Evolutionary conservation across 1,140 invertebrate genomes (phyloP).

Genomic region (Diorhabda elongata): DNA sequence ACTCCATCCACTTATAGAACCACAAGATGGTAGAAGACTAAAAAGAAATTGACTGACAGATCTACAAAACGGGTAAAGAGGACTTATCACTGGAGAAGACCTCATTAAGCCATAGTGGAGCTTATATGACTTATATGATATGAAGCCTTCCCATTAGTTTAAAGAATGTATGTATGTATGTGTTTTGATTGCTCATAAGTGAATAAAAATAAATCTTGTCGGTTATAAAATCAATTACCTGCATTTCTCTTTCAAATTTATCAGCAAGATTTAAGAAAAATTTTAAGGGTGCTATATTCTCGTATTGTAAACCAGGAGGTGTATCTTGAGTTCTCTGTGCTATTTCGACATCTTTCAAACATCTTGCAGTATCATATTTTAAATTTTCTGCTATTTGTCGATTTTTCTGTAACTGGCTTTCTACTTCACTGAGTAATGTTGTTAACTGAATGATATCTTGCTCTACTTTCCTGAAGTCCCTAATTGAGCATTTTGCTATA

Average conservation of each 20-base stretch:
- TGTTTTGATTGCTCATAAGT: too few species aligned
- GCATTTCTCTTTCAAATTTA: conserved; percentile 68
- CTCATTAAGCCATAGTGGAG: too few species aligned
- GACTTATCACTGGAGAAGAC: too few species aligned
- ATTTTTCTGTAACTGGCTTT: conserved; percentile 59
- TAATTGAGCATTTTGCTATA: conserved; percentile 59
- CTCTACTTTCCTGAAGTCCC: conserved; percentile 42
- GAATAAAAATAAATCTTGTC: too few species aligned
- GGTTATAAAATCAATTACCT: conserved; percentile 30
- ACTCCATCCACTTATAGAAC: too few species aligned
- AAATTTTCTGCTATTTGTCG: conserved; percentile 64
- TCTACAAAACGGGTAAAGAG: too few species aligned
- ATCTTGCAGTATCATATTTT: conserved; percentile 68
- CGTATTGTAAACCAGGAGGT: conserved; percentile 70
- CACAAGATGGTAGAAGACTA: too few species aligned
- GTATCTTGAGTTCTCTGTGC: conserved; percentile 75
- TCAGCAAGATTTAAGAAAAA: conserved; percentile 71
- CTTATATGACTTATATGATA: too few species aligned
- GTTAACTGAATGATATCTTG: conserved; percentile 42
- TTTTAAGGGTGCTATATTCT: conserved; percentile 68
- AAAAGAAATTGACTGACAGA: too few species aligned
- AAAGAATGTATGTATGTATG: too few species aligned
- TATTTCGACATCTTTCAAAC: conserved; percentile 72
- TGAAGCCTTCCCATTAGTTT: too few species aligned
- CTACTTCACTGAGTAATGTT: conserved; percentile 50